Evolutionary conservation across 2,888 invertebrate species (phyloP).

Genomic region (Epinotia brunnichana): DNA sequence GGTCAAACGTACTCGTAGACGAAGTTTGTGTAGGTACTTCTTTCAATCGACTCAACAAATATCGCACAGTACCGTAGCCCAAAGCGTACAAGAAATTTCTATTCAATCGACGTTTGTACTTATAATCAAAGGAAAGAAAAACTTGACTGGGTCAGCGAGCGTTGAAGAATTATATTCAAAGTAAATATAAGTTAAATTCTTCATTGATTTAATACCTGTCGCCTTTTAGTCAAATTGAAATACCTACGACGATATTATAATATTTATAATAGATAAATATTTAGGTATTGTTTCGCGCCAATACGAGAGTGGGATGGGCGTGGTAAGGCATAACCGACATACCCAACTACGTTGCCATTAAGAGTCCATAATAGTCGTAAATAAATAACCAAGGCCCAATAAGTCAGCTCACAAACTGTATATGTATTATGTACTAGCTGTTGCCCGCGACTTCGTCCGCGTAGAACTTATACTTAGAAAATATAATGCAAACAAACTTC

Average conservation of each 20-base stretch:
- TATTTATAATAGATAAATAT: not conserved
- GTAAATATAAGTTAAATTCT: too few relatives aligned
- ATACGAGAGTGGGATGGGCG: too few relatives aligned
- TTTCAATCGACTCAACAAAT: conserved; percentile 25
- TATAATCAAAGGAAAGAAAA: conserved; percentile 33
- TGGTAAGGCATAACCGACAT: not conserved
- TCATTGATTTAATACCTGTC: too few relatives aligned
- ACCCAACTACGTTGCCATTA: not conserved
- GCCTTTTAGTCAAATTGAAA: too few relatives aligned
- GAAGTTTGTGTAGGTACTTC: conserved; percentile 27
- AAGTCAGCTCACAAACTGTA: too few relatives aligned
- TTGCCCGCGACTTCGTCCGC: too few relatives aligned
- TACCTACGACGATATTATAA: too few relatives aligned
- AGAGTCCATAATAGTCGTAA: not conserved
- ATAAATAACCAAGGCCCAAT: conserved; percentile 9
- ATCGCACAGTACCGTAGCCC: conserved; percentile 10
- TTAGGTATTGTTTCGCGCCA: too few relatives aligned
- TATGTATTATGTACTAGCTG: too few relatives aligned
- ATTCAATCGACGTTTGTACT: conserved; percentile 28
- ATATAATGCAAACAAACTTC: too few relatives aligned
- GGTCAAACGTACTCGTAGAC: conserved; percentile 8
- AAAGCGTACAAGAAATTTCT: conserved; percentile 23
- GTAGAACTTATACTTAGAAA: too few relatives aligned
- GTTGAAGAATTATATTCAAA: too few relatives aligned
- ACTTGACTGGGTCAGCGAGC: conserved; percentile 15